Evolutionary conservation across 2,888 invertebrate genomes (phyloP).

Genomic region (Drosophila histrio): DNA sequence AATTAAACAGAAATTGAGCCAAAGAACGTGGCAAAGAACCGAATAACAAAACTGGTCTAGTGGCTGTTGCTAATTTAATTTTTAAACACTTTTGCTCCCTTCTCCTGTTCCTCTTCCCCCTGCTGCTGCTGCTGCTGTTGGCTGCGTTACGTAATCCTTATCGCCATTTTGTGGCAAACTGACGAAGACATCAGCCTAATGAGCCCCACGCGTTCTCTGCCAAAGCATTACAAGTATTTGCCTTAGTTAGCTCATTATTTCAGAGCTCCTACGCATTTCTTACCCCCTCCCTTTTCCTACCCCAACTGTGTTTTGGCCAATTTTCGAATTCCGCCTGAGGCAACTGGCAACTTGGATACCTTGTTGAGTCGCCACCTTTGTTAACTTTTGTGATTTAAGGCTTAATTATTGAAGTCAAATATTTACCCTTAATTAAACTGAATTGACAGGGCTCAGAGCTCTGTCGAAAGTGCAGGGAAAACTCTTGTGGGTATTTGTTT

Average conservation of each 20-base stretch:
- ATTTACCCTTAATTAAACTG: constrained; percentile 4
- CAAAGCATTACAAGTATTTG: constrained; percentile 32
- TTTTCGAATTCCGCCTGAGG: constrained; percentile 9
- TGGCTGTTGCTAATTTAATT: constrained; percentile 40
- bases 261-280: constrained; percentile 1
- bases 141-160: constrained; percentile 58
- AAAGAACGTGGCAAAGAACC: neutral
- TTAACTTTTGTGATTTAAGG: constrained; percentile 14
- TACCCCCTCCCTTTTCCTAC: neutral
- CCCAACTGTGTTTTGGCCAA: constrained; percentile 6
- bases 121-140: neutral
- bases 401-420: constrained; percentile 16
- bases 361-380: neutral
- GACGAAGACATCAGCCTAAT: constrained; percentile 46
- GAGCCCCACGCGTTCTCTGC: constrained; percentile 57
- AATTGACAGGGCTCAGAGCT: neutral
- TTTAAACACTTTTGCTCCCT: constrained; percentile 20
- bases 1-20: constrained; percentile 30
- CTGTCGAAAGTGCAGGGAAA: neutral
- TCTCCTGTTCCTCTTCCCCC: neutral
- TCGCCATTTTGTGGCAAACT: constrained; percentile 41
- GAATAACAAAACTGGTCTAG: constrained; percentile 7
- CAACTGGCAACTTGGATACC: neutral
- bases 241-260: constrained; percentile 43
- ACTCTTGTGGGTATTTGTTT: neutral